Percentiles rank a stretch among this genome's conserved stretches.
phyloP scores from a whole-genome alignment of 2,797 vertebrate genomes.

The Cryptoblepharus egeriae region DNA sequence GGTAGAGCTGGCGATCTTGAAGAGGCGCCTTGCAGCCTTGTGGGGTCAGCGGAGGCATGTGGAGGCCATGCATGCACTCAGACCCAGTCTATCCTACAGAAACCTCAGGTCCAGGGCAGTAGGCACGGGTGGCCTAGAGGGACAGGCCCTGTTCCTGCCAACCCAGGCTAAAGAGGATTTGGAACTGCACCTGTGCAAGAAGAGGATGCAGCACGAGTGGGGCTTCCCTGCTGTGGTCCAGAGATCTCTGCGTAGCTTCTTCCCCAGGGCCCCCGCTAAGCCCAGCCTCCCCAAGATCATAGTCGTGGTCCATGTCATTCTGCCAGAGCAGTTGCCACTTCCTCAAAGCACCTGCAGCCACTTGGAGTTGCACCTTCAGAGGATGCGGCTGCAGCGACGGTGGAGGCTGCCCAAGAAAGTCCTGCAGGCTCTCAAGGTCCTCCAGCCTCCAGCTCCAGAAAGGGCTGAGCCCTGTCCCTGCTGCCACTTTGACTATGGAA shows the following conservation, averaged over 20 bases:
- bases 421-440: background rate
- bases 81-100: background rate
- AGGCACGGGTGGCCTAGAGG: background rate
- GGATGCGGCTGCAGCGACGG: background rate
- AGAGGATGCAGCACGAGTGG: slow-evolving; percentile 34
- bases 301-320: background rate
- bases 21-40: background rate
- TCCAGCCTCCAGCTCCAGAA: background rate
- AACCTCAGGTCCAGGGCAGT: background rate
- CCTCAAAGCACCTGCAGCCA: background rate
- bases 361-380: background rate
- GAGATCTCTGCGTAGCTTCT: background rate
- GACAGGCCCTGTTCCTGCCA: slow-evolving; percentile 34
- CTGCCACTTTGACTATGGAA: too few relatives aligned
- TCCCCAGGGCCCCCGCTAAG: background rate
- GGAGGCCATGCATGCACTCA: background rate
- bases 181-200: slow-evolving; percentile 62
- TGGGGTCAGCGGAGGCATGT: background rate
- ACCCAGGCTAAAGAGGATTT: slow-evolving; percentile 28
- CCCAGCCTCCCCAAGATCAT: background rate
- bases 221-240: background rate
- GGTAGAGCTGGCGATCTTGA: background rate
- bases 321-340: too few relatives aligned
- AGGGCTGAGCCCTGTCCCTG: background rate
- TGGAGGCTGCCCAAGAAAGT: background rate